phyloP scores from a whole-genome alignment of 2,888 invertebrate genomes.

The Ganaspis brasiliensis region DNA sequence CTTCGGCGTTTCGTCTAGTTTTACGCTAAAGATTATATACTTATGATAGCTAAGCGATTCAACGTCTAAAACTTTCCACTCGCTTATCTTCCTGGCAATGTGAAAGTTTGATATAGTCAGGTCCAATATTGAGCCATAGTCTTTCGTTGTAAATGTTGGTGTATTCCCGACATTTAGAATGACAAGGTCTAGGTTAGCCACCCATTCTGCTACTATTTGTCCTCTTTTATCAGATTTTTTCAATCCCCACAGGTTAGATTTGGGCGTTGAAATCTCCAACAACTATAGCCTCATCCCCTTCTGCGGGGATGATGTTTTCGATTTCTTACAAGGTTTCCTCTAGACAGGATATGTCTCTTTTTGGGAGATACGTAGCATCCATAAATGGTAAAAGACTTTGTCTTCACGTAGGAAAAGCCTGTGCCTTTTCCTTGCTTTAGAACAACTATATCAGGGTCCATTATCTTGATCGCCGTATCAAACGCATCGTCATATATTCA shows the following conservation, averaged over 20 bases:
- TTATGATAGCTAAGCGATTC: too few species aligned
- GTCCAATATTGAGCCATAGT: constrained; percentile 55
- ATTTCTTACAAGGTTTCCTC: constrained; percentile 48
- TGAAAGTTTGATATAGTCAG: too few species aligned
- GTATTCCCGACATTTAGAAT: constrained; percentile 49
- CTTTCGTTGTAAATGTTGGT: constrained; percentile 54
- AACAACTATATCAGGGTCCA: constrained; percentile 44
- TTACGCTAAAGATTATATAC: too few species aligned
- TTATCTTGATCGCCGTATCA: constrained; percentile 40
- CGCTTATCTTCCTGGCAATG: too few species aligned
- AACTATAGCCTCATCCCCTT: constrained; percentile 26
- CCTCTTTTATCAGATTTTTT: constrained; percentile 51
- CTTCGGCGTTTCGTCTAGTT: too few species aligned
- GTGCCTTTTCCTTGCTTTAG: constrained; percentile 46
- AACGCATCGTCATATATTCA: constrained; percentile 43
- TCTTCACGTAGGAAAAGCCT: constrained; percentile 50
- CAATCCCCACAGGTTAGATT: constrained; percentile 54
- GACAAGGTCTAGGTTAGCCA: constrained; percentile 46
- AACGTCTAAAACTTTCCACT: too few species aligned
- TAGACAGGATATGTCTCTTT: constrained; percentile 46
- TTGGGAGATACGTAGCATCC: constrained; percentile 48
- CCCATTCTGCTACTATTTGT: constrained; percentile 52
- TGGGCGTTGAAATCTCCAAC: neutral
- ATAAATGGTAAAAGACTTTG: constrained; percentile 39
- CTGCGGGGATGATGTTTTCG: constrained; percentile 13